A percentile compares a stretch with the other conserved stretches of the same genome.
phyloP scores from a whole-genome alignment of 1,140 invertebrate species.

The Pseudomyrmex concolor region DNA sequence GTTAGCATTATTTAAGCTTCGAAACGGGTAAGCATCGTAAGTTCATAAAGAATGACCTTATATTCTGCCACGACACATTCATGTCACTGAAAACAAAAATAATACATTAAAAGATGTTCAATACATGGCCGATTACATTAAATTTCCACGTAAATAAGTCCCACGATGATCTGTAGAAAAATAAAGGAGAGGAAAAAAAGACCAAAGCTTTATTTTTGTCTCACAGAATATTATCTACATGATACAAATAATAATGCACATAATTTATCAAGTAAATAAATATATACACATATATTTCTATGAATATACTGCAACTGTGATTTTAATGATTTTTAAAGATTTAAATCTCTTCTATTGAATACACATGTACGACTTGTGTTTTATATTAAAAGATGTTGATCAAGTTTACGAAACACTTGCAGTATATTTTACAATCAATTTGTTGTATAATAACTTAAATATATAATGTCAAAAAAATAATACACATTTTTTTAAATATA shows the following conservation, averaged over 20 bases:
- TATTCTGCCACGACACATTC: conserved; percentile 81
- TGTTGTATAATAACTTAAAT: conserved; percentile 32
- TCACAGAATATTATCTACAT: conserved; percentile 48
- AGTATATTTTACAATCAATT: conserved; percentile 69
- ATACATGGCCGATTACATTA: conserved; percentile 61
- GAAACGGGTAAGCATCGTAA: conserved; percentile 73
- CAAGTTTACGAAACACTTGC: conserved; percentile 31
- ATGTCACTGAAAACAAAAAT: conserved; percentile 82
- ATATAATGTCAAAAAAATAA: conserved; percentile 45
- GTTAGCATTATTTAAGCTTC: conserved; percentile 70
- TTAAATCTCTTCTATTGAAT: not conserved
- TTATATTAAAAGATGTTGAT: not conserved
- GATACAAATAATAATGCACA: conserved; percentile 59
- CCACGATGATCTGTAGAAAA: conserved; percentile 63
- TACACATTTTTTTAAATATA: conserved; percentile 39
- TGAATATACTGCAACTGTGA: conserved; percentile 57
- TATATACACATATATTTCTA: conserved; percentile 20
- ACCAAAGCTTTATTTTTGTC: conserved; percentile 59
- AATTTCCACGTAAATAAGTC: conserved; percentile 57
- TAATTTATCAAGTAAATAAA: conserved; percentile 41
- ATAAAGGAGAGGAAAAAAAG: conserved; percentile 23
- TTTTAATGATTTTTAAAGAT: not conserved
- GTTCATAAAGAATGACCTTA: conserved; percentile 82
- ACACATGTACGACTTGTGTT: conserved; percentile 1
- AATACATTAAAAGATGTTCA: conserved; percentile 76